A percentile compares a stretch with the other conserved stretches of the same genome.
Evolutionary conservation across 2,797 vertebrate species (phyloP).

Genomic region (Chloroceryle inda): DNA sequence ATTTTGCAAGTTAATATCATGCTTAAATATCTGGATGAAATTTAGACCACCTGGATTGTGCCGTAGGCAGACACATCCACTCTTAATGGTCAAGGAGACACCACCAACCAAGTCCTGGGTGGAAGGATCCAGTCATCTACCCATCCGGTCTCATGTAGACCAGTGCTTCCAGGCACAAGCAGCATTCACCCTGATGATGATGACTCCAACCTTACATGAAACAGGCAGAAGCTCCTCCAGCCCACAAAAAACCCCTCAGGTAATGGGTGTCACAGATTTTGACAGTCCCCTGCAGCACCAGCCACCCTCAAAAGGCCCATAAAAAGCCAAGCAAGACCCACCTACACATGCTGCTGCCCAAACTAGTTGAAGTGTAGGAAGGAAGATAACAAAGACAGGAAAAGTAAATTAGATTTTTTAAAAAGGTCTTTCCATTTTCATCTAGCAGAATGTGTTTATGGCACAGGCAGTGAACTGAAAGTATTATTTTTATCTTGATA

Average conservation of each 20-base stretch:
- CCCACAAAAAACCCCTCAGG: neutral
- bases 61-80: rapidly evolving
- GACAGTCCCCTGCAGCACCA: neutral
- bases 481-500: slow-evolving; percentile 64
- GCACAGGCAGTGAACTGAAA: neutral
- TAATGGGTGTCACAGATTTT: neutral
- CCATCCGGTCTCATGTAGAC: neutral
- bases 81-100: neutral
- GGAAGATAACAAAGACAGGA: neutral
- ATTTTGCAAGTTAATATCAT: rapidly evolving
- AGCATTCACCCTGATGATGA: neutral
- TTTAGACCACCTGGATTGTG: neutral
- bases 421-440: neutral
- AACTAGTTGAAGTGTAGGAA: neutral
- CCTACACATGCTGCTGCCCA: neutral
- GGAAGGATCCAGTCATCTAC: neutral
- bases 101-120: neutral
- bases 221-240: neutral
- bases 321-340: neutral
- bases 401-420: neutral
- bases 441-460: slow-evolving; percentile 19
- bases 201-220: neutral
- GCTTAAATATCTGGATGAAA: neutral
- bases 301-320: neutral
- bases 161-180: neutral